These are phyloP conservation scores for Berghia stephanieae DNA, from an alignment of 1,140 invertebrate genomes.

Conservation along the genomic window DNA sequence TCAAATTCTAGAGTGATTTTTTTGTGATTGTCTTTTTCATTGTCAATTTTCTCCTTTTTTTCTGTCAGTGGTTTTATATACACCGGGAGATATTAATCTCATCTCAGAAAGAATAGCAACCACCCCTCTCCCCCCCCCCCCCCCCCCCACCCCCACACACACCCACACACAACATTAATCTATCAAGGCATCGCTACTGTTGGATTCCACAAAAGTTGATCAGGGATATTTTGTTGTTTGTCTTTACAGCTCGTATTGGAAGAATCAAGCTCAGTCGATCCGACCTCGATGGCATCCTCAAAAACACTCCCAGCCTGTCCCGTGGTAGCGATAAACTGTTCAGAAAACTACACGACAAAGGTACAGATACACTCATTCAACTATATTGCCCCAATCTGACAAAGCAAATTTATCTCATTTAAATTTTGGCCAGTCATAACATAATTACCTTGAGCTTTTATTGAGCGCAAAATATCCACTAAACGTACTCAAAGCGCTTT, in stretches of 20 bases:
- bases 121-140: neutral
- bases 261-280: slow-evolving; percentile 77
- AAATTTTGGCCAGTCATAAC: neutral
- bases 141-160: neutral
- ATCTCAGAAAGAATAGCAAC: neutral
- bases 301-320: slow-evolving; percentile 80
- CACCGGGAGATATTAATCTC: neutral
- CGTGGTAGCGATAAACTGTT: slow-evolving; percentile 89
- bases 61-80: too few relatives aligned
- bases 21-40: neutral
- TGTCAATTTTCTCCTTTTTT: neutral
- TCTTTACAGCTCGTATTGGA: slow-evolving; percentile 84
- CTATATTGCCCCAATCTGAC: neutral
- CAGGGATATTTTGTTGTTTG: slow-evolving; percentile 5
- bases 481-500: neutral
- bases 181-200: neutral
- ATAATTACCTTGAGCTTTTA: too few relatives aligned
- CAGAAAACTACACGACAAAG: slow-evolving; percentile 79
- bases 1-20: neutral
- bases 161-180: neutral
- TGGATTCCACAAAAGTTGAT: neutral
- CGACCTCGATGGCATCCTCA: slow-evolving; percentile 83
- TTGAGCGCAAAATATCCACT: too few relatives aligned
- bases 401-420: neutral
- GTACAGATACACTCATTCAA: slow-evolving; percentile 11